phyloP scores from a whole-genome alignment of 2,888 invertebrate genomes.

The Mongoloraphidia duomilia region DNA sequence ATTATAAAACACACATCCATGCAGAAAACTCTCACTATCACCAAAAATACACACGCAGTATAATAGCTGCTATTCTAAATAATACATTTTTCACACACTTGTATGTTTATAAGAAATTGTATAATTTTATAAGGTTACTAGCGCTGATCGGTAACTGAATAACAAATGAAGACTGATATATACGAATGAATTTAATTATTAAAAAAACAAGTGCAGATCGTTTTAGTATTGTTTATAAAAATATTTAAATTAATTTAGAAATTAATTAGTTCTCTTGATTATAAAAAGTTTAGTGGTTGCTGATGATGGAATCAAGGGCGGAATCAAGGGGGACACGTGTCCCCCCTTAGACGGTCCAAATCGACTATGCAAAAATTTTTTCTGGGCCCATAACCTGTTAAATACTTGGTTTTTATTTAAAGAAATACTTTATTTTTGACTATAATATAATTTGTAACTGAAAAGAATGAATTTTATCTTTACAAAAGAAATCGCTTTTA shows the following conservation, averaged over 20 bases:
- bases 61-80: conserved; percentile 5
- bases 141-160: neutral
- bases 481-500: neutral
- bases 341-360: too few species aligned
- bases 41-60: neutral
- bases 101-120: neutral
- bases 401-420: neutral
- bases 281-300: neutral
- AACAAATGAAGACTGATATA: neutral
- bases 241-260: neutral
- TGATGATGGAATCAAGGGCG: too few species aligned
- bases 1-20: neutral
- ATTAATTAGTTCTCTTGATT: neutral
- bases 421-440: neutral
- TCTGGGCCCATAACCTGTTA: neutral
- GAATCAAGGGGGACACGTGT: too few species aligned
- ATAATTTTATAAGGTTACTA: neutral
- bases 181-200: neutral
- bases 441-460: too few species aligned
- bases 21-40: neutral
- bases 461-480: too few species aligned
- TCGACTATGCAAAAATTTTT: too few species aligned
- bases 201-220: neutral
- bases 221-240: neutral
- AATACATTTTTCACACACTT: neutral